These are phyloP conservation scores for Lepetodrilus schrolli DNA, from an alignment of 2,888 invertebrate genomes.

Conservation along the genomic window DNA sequence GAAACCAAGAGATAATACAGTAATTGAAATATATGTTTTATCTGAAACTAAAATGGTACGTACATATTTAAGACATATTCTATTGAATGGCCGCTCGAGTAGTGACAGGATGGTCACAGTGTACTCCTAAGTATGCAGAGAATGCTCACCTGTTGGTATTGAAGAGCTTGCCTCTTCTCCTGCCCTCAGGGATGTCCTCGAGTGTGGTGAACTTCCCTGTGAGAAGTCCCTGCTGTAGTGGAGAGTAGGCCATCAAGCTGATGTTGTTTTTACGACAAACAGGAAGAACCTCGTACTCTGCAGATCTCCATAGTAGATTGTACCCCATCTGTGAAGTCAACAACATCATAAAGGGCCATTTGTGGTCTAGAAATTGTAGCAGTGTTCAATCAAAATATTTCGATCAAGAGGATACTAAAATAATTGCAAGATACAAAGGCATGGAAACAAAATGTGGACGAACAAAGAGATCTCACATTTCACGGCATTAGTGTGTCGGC, in stretches of 20 bases:
- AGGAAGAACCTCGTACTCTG: conserved; percentile 66
- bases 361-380: background rate
- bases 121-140: too few relatives aligned
- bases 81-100: too few relatives aligned
- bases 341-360: background rate
- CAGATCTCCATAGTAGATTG: conserved; percentile 70
- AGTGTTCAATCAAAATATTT: background rate
- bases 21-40: too few relatives aligned
- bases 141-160: conserved; percentile 60
- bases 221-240: conserved; percentile 72
- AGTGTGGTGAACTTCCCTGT: conserved; percentile 62
- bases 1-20: conserved; percentile 33
- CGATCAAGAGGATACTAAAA: too few relatives aligned
- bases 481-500: too few relatives aligned
- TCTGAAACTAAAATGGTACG: too few relatives aligned
- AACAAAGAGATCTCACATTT: too few relatives aligned
- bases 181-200: conserved; percentile 68
- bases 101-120: too few relatives aligned
- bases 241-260: conserved; percentile 70
- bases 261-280: conserved; percentile 60
- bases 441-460: too few relatives aligned
- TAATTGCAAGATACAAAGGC: too few relatives aligned
- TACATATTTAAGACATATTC: too few relatives aligned
- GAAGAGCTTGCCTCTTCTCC: conserved; percentile 67
- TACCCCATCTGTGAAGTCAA: conserved; percentile 64